Evolutionary conservation across 2,113 vertebrate species (phyloP), one percentile per base, ranked within the genome.

Genomic region (Elephas maximus): DNA sequence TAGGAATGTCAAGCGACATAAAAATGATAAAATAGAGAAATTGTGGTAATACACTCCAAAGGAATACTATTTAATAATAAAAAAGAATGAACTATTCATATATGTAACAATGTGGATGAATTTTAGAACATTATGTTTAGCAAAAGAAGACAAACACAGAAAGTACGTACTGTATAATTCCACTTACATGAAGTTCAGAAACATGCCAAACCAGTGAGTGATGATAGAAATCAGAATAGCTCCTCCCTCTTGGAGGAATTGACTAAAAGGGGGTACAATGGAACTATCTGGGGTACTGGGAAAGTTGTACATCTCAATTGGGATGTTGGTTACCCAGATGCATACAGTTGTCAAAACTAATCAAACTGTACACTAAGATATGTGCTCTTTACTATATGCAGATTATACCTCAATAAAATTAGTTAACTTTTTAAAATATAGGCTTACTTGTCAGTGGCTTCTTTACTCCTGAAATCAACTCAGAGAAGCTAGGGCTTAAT

Each of bases 1-100:
- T 69, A 45, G 26, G 10, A 51, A 74, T 80, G 33, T n/a, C 17
- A 6, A 71, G 23, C 23, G 65, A 86, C 0, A 33, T 11, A 8
- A 92, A 18, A 85, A 37, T 11, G 65, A 76, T 92, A 89, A 96
- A 90, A 60, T n/a, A 81, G 82, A 83, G 30, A 81, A n/a, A 79
- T 45, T 86, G 26, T 12, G 23, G 24, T 53, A 21, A 41, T 81
- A 81, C 1, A 44, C 30, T 77, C 12, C 23, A 77, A n/a, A 79
- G 71, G 44, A 83, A 88, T 85, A 62, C 2, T 44, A 33, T 63
- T 73, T 69, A 81, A 33, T 67, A 44, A 85, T 62, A 62, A 80
- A 87, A 60, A 63, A n/a, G 8, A 74, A 53, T 41, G 20, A 91
- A 78, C 62, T 91, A 48, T 6, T 88, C 24, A 60, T 2, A 44